phyloP scores from a whole-genome alignment of 2,797 vertebrate species.

The Poecile montanus region DNA sequence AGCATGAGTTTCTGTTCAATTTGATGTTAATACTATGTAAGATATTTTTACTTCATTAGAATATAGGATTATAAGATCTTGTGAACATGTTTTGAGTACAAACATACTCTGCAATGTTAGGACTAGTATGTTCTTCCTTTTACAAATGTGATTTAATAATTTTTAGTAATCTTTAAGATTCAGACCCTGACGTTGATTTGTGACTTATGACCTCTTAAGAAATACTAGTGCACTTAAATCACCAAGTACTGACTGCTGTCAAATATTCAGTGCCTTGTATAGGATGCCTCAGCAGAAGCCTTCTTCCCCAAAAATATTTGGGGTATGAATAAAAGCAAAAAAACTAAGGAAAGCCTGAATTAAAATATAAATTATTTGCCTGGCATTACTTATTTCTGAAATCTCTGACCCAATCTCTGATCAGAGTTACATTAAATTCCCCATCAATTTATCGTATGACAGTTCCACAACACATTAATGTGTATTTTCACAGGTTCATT shows the following conservation, averaged over 20 bases:
- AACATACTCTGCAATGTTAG: not conserved
- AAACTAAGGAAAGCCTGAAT: not conserved
- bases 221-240: constrained; percentile 17
- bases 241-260: constrained; percentile 16
- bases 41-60: constrained; percentile 22
- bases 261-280: not conserved
- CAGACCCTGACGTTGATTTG: not conserved
- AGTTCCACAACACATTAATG: not conserved
- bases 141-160: not conserved
- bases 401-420: constrained; percentile 9
- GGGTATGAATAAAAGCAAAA: constrained; percentile 10
- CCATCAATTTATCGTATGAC: not conserved
- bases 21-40: not conserved
- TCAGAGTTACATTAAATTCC: constrained; percentile 1
- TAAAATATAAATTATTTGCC: constrained; percentile 15
- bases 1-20: constrained; percentile 35
- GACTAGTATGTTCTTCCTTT: not conserved
- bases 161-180: constrained; percentile 24
- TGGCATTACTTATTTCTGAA: not conserved
- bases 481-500: constrained; percentile 30
- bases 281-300: constrained; percentile 14
- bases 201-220: constrained; percentile 13
- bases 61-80: constrained; percentile 45
- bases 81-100: constrained; percentile 21
- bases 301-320: not conserved